Evolutionary conservation across 2,797 vertebrate species (phyloP).

Genomic region (Pterois miles): DNA sequence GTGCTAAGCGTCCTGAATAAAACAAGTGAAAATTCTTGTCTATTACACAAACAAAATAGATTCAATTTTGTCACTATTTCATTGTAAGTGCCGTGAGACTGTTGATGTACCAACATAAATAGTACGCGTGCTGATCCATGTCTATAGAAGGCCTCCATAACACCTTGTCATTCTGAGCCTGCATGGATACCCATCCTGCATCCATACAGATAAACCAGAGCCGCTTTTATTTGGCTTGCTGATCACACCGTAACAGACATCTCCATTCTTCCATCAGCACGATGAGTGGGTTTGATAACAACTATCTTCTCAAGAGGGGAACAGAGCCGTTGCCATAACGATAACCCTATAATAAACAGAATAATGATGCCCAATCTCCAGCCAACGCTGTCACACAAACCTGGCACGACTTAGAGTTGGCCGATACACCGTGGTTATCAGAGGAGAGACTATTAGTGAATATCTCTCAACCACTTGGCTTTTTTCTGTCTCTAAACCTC

Average conservation of each 20-base stretch:
- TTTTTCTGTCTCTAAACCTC: neutral
- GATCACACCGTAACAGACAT: conserved; percentile 37
- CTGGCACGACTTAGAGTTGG: neutral
- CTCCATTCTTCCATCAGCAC: conserved; percentile 36
- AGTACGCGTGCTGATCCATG: neutral
- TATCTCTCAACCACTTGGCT: conserved; percentile 30
- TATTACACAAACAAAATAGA: too few relatives aligned
- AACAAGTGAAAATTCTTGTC: too few relatives aligned
- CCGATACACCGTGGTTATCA: neutral
- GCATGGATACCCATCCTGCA: neutral
- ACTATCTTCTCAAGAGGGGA: conserved; percentile 37
- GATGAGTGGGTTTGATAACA: conserved; percentile 54
- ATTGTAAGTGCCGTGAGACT: too few relatives aligned
- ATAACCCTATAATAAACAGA: conserved; percentile 54
- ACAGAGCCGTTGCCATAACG: conserved; percentile 45
- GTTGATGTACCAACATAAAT: neutral
- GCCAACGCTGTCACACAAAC: conserved; percentile 1
- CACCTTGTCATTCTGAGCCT: neutral
- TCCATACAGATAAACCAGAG: conserved; percentile 14
- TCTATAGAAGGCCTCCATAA: neutral
- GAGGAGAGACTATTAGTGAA: conserved; percentile 17
- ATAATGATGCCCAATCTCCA: conserved; percentile 31
- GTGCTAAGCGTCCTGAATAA: too few relatives aligned
- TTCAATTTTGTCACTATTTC: too few relatives aligned
- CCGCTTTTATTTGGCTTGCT: conserved; percentile 16